phyloP scores from a whole-genome alignment of 2,888 invertebrate genomes.

The Cacoxenus indagator region DNA sequence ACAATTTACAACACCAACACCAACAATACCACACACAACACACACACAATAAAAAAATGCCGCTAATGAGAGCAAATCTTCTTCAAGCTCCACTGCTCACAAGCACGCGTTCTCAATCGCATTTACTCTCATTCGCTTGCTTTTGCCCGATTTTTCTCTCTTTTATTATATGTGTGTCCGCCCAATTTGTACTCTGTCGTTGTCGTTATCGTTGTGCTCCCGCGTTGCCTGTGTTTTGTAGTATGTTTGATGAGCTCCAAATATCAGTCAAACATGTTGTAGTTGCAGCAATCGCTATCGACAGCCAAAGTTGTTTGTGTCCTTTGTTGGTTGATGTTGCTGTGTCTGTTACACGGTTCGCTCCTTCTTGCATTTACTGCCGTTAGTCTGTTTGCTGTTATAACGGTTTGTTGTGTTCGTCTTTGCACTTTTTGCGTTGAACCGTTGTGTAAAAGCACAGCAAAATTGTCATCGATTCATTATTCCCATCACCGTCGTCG shows the following conservation, averaged over 20 bases:
- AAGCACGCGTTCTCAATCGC: not conserved
- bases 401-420: not conserved
- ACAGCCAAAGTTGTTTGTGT: not conserved
- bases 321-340: not conserved
- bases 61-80: not conserved
- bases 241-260: not conserved
- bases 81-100: not conserved
- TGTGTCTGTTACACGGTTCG: not conserved
- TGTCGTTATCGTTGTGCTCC: not conserved
- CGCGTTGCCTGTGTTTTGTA: not conserved
- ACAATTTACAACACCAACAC: not conserved
- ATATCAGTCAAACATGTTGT: conserved; percentile 9
- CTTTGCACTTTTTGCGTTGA: not conserved
- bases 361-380: not conserved
- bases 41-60: not conserved
- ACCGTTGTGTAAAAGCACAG: not conserved
- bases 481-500: conserved; percentile 25
- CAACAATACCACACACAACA: too few relatives aligned
- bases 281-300: conserved; percentile 1
- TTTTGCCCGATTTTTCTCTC: not conserved
- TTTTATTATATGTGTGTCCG: conserved; percentile 5
- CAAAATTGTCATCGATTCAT: not conserved
- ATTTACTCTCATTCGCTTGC: not conserved
- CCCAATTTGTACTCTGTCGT: conserved; percentile 3
- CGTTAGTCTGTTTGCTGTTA: not conserved